A percentile compares a stretch with the other conserved stretches of the same genome.
Evolutionary conservation across 2,113 vertebrate genomes (phyloP).

Genomic region (Zosterops lateralis): DNA sequence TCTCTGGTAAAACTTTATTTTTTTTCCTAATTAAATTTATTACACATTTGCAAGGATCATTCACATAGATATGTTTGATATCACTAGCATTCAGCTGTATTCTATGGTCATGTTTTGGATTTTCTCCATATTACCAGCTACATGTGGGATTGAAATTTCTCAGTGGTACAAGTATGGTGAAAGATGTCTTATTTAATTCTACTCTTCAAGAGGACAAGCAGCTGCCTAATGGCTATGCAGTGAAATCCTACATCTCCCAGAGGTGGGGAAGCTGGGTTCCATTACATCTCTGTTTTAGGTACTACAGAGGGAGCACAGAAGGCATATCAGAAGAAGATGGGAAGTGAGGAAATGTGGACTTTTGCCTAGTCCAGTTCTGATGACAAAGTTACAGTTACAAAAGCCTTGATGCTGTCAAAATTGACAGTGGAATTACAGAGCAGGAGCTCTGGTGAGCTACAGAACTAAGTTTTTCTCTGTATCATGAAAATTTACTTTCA

Average conservation of each 20-base stretch:
- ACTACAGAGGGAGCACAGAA: neutral
- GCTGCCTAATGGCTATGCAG: neutral
- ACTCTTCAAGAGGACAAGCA: neutral
- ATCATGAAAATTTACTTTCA: neutral
- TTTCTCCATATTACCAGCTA: neutral
- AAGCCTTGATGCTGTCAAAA: neutral
- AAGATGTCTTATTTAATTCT: neutral
- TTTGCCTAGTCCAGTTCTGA: neutral
- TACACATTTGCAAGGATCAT: neutral
- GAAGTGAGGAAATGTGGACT: neutral
- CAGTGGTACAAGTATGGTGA: neutral
- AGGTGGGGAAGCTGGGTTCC: neutral
- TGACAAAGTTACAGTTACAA: neutral
- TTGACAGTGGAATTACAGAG: neutral
- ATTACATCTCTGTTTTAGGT: neutral
- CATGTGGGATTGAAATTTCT: neutral
- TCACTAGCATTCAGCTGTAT: neutral
- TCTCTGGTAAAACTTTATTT: neutral
- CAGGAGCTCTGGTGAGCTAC: neutral
- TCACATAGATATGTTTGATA: neutral
- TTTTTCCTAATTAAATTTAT: neutral
- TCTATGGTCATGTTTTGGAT: neutral
- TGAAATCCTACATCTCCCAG: neutral
- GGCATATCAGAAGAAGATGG: neutral
- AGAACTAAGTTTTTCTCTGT: neutral